phyloP scores from a whole-genome alignment of 2,113 vertebrate species.

The Carassius carassius region DNA sequence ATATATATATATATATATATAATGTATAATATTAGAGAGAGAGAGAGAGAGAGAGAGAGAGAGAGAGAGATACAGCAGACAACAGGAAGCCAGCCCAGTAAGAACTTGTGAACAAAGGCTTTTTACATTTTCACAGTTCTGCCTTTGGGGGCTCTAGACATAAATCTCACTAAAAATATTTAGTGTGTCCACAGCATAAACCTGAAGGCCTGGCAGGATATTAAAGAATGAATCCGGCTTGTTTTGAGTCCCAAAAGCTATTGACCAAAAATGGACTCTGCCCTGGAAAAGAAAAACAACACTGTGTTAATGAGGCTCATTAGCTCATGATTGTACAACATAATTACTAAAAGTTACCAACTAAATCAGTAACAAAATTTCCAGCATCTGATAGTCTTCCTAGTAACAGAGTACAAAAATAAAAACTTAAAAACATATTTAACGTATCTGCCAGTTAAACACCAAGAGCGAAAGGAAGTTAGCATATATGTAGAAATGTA shows the following conservation, averaged over 20 bases:
- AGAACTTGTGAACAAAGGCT: neutral
- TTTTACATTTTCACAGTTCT: neutral
- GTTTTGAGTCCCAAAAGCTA: neutral
- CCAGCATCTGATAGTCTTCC: neutral
- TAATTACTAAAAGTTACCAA: neutral
- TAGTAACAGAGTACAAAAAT: neutral
- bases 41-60: neutral
- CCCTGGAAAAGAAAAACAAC: neutral
- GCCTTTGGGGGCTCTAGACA: neutral
- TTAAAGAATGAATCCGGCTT: neutral
- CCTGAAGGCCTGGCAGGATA: neutral
- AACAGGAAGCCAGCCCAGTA: neutral
- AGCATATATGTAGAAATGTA: constrained; percentile 33
- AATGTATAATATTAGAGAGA: too few relatives aligned
- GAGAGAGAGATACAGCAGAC: neutral
- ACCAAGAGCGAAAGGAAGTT: constrained; percentile 24
- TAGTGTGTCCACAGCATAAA: neutral
- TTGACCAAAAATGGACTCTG: neutral
- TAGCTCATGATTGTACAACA: neutral
- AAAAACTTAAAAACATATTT: neutral
- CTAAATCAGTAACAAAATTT: neutral
- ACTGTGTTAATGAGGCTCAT: neutral
- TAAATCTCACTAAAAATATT: neutral
- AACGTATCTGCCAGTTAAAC: neutral
- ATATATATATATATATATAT: too few relatives aligned